Evolutionary conservation across 1,140 invertebrate genomes (phyloP).

Genomic region (Watersipora subatra): DNA sequence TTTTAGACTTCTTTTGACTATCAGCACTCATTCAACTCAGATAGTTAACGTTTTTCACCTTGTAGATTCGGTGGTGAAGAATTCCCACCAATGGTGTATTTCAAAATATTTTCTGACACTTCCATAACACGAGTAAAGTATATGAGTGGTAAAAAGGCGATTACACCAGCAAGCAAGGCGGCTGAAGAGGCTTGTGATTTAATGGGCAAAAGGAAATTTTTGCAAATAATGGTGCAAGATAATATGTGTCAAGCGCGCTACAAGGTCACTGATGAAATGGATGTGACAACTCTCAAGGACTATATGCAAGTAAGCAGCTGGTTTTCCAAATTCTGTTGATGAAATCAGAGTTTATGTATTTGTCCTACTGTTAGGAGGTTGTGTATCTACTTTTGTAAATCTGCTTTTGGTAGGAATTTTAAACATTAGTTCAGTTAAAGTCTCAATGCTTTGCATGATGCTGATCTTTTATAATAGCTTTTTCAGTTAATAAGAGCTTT

Average conservation of each 20-base stretch:
- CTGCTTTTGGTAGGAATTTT: too few relatives aligned
- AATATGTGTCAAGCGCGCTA: conserved; percentile 25
- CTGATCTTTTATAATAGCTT: too few relatives aligned
- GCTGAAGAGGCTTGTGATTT: conserved; percentile 29
- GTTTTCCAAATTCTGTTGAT: too few relatives aligned
- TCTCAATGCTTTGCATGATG: too few relatives aligned
- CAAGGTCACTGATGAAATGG: conserved; percentile 32
- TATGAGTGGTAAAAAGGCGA: conserved; percentile 34
- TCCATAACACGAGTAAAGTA: conserved; percentile 33
- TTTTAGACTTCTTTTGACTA: too few relatives aligned
- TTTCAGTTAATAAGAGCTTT: too few relatives aligned
- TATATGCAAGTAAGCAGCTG: conserved; percentile 38
- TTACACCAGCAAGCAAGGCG: conserved; percentile 34
- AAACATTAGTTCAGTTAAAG: too few relatives aligned
- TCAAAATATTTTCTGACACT: conserved; percentile 32
- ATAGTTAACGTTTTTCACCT: conserved; percentile 5
- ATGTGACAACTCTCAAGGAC: conserved; percentile 38
- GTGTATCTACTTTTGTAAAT: too few relatives aligned
- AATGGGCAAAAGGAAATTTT: conserved; percentile 38
- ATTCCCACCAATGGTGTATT: conserved; percentile 40
- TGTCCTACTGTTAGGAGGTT: too few relatives aligned
- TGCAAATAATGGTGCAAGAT: conserved; percentile 34
- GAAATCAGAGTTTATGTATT: too few relatives aligned
- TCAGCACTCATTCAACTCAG: too few relatives aligned
- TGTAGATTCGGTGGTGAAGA: conserved; percentile 37